These are phyloP conservation scores for Itoplectis maculator DNA, from an alignment of 2,888 invertebrate genomes.

Conservation along the genomic window DNA sequence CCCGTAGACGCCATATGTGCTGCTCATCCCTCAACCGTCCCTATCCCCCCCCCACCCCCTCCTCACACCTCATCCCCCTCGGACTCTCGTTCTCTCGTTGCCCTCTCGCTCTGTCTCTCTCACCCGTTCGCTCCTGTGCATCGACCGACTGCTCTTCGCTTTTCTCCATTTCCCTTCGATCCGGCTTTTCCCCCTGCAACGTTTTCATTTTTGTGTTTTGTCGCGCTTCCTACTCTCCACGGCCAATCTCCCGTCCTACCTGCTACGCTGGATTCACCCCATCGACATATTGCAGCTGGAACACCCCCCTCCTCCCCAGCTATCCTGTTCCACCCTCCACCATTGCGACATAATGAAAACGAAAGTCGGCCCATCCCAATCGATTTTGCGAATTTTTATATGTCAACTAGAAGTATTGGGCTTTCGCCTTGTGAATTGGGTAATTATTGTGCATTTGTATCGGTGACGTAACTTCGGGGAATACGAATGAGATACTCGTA, in stretches of 20 bases:
- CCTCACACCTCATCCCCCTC: too few species aligned
- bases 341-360: constrained; percentile 64
- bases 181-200: constrained; percentile 51
- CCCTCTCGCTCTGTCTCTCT: constrained; percentile 58
- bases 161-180: constrained; percentile 65
- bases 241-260: constrained; percentile 16
- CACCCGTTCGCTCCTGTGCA: constrained; percentile 57
- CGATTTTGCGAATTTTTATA: constrained; percentile 56
- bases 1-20: constrained; percentile 73
- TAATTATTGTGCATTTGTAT: not conserved
- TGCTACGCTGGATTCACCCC: constrained; percentile 34
- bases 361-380: constrained; percentile 57
- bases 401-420: constrained; percentile 29
- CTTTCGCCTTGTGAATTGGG: not conserved
- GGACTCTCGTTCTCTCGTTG: constrained; percentile 60
- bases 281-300: constrained; percentile 64
- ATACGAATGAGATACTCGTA: too few species aligned
- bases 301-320: not conserved
- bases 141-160: constrained; percentile 66
- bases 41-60: constrained; percentile 60
- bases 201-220: constrained; percentile 65
- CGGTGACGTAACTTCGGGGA: too few species aligned
- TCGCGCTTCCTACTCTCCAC: constrained; percentile 54
- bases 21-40: constrained; percentile 69
- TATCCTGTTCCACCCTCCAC: too few species aligned